phyloP scores from a whole-genome alignment of 2,797 vertebrate species.

The Pseudotriccus pelzelni region DNA sequence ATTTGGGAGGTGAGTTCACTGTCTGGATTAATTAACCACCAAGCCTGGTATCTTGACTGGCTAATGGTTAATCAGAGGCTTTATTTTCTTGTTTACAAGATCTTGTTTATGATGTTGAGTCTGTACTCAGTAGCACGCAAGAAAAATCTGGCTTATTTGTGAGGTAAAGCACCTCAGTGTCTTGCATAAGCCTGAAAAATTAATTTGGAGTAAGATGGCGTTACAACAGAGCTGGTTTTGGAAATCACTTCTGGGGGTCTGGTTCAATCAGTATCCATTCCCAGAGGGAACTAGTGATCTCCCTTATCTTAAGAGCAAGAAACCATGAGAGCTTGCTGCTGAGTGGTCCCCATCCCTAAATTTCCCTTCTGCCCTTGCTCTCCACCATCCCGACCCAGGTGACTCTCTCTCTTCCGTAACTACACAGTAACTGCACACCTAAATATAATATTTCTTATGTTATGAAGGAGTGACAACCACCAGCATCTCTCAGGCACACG shows the following conservation, averaged over 20 bases:
- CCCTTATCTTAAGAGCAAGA: not conserved
- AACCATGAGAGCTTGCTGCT: not conserved
- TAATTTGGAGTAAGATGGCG: not conserved
- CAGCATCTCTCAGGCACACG: not conserved
- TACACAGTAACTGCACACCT: not conserved
- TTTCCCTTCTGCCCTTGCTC: fast-evolving
- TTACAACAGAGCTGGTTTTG: not conserved
- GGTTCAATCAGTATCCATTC: not conserved
- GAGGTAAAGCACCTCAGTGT: not conserved
- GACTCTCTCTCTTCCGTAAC: not conserved
- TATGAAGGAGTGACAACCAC: not conserved
- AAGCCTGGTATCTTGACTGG: not conserved
- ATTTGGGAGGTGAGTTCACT: not conserved
- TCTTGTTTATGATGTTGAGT: not conserved
- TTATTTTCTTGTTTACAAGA: not conserved
- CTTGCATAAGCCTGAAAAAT: not conserved
- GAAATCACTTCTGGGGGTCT: not conserved
- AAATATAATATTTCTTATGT: not conserved
- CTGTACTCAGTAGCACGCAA: not conserved
- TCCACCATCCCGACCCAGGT: not conserved
- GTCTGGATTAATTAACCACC: not conserved
- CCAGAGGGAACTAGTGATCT: not conserved
- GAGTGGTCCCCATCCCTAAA: not conserved
- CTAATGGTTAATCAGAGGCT: not conserved
- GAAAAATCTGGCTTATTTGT: not conserved